A percentile compares a stretch with the other conserved stretches of the same genome.
These are phyloP conservation scores for Oscheius sp. DNA, from an alignment of 1,140 invertebrate genomes.

Conservation along the genomic window DNA sequence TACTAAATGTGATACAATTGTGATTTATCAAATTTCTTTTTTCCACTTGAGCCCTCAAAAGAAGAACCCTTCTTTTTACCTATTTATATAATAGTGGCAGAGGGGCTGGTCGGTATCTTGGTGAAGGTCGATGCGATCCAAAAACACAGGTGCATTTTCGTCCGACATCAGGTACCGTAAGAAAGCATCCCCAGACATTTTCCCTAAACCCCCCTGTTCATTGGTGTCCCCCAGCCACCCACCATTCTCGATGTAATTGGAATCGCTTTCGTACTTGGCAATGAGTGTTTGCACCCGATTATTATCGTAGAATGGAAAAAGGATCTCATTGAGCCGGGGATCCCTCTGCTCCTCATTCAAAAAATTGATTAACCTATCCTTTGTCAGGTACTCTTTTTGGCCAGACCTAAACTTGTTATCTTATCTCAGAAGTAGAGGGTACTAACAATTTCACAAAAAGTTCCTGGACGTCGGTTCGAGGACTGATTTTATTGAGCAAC, in stretches of 20 bases:
- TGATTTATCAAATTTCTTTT: no score
- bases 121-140: constrained; percentile 91
- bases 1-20: no score
- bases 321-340: constrained; percentile 94
- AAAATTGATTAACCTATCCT: constrained; percentile 84
- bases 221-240: constrained; percentile 63
- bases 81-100: constrained; percentile 98
- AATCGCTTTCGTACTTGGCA: constrained; percentile 84
- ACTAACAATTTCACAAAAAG: constrained; percentile 93
- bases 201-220: constrained; percentile 50
- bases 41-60: no score
- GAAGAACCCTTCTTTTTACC: constrained; percentile 59
- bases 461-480: constrained; percentile 96
- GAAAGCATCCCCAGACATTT: constrained; percentile 85
- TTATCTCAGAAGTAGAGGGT: background rate
- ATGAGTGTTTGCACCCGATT: constrained; percentile 90
- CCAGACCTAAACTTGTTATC: constrained; percentile 54
- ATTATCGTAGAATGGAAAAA: constrained; percentile 94
- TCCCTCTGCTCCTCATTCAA: constrained; percentile 93
- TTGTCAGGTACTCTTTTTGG: constrained; percentile 61
- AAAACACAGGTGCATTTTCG: constrained; percentile 96
- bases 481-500: constrained; percentile 97
- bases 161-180: constrained; percentile 97
- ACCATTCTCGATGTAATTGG: constrained; percentile 76
- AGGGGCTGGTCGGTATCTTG: constrained; percentile 97